Evolutionary conservation across 1,140 invertebrate species (phyloP).

Genomic region (Leucophenga varia): DNA sequence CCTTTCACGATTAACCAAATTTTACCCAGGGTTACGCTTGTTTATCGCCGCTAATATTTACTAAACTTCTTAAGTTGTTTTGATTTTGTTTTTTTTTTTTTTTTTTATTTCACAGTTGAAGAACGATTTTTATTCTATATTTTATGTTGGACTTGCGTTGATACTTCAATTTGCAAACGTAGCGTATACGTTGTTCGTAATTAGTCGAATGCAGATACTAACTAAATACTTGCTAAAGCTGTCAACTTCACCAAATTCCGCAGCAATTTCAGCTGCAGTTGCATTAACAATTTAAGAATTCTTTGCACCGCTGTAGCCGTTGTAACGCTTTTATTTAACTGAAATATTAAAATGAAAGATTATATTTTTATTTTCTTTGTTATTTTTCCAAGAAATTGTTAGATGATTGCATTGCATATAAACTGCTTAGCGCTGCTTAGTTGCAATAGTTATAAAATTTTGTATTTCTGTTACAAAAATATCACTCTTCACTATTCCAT

Average conservation of each 20-base stretch:
- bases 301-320: constrained; percentile 56
- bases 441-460: too few species aligned
- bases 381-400: too few species aligned
- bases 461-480: too few species aligned
- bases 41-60: constrained; percentile 12
- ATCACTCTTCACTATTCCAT: too few species aligned
- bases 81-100: constrained; percentile 6
- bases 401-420: too few species aligned
- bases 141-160: constrained; percentile 8
- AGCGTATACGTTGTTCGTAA: constrained; percentile 28
- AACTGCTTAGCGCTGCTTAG: too few species aligned
- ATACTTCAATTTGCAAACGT: constrained; percentile 7
- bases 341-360: too few species aligned
- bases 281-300: constrained; percentile 53
- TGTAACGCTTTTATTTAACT: constrained; percentile 36
- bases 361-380: too few species aligned
- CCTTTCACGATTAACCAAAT: constrained; percentile 50
- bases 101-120: background rate
- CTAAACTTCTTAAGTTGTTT: background rate
- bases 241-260: constrained; percentile 44
- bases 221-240: constrained; percentile 36
- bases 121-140: constrained; percentile 4
- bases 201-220: too few species aligned
- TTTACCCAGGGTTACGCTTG: constrained; percentile 50
- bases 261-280: constrained; percentile 53